Evolutionary conservation across 2,888 invertebrate genomes (phyloP).

Genomic region (Monoplex corrugatus): DNA sequence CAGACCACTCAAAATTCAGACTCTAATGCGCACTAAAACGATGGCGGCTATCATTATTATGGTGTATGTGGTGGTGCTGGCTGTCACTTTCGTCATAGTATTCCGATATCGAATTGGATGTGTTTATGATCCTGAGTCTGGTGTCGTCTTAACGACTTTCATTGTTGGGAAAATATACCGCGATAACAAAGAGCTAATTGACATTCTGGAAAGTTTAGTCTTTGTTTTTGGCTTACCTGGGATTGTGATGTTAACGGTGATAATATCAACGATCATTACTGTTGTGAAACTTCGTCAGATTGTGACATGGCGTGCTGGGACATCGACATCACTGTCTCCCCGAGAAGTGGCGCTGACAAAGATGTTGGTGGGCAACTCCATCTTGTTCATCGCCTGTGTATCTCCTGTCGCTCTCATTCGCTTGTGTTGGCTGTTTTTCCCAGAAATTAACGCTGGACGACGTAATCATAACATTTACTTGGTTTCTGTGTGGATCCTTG

Average conservation of each 20-base stretch:
- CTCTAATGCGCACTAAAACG: no score
- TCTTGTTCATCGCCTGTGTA: background rate
- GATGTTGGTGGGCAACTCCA: background rate
- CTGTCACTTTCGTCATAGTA: background rate
- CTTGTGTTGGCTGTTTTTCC: background rate
- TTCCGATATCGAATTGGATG: no score
- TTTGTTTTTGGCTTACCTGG: no score
- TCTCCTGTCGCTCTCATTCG: background rate
- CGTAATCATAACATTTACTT: conserved; percentile 16
- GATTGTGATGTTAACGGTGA: no score
- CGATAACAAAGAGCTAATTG: no score
- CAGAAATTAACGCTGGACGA: background rate
- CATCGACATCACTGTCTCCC: background rate
- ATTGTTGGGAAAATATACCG: no score
- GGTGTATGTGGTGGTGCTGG: no score
- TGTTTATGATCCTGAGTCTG: no score
- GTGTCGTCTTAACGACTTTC: no score
- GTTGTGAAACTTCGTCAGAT: background rate
- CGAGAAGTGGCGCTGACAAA: conserved; percentile 2
- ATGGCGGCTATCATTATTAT: no score
- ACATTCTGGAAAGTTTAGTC: no score
- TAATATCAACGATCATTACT: conserved; percentile 17
- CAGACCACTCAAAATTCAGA: no score
- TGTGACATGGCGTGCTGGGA: background rate
- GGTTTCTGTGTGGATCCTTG: background rate